phyloP scores from a whole-genome alignment of 2,888 invertebrate species.

The Peribatodes rhomboidaria region DNA sequence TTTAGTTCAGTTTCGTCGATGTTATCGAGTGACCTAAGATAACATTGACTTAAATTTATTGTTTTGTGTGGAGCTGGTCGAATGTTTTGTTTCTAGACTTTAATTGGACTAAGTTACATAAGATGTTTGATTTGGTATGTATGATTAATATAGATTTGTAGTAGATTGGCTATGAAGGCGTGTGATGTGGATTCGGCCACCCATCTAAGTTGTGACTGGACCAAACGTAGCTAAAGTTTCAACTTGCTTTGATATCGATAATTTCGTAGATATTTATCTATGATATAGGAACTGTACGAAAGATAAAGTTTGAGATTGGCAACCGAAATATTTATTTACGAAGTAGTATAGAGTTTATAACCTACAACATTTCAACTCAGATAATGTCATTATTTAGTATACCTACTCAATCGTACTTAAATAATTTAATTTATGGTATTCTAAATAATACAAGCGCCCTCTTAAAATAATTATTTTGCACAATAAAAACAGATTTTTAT shows the following conservation, averaged over 20 bases:
- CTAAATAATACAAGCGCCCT: not conserved
- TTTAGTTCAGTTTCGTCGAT: constrained; percentile 49
- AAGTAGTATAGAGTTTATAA: too few relatives aligned
- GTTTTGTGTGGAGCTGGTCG: constrained; percentile 10
- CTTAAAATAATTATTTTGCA: not conserved
- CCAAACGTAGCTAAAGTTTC: not conserved
- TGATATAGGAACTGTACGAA: too few relatives aligned
- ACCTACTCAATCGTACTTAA: too few relatives aligned
- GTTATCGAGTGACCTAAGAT: constrained; percentile 56
- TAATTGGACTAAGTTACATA: constrained; percentile 14
- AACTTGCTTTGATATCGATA: not conserved
- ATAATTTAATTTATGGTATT: not conserved
- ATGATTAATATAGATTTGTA: too few relatives aligned
- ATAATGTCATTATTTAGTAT: too few relatives aligned
- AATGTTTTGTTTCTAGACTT: constrained; percentile 19
- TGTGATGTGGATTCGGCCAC: not conserved
- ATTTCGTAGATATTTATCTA: not conserved
- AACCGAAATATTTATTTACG: too few relatives aligned
- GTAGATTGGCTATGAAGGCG: too few relatives aligned
- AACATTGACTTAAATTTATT: constrained; percentile 45
- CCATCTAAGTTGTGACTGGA: not conserved
- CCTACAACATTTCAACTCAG: too few relatives aligned
- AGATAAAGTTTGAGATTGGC: too few relatives aligned
- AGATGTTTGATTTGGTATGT: not conserved
- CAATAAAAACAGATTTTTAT: constrained; percentile 10